Base-by-base conservation (phyloP, 2,113 vertebrate species). In the Ciconia stormi region DNA sequence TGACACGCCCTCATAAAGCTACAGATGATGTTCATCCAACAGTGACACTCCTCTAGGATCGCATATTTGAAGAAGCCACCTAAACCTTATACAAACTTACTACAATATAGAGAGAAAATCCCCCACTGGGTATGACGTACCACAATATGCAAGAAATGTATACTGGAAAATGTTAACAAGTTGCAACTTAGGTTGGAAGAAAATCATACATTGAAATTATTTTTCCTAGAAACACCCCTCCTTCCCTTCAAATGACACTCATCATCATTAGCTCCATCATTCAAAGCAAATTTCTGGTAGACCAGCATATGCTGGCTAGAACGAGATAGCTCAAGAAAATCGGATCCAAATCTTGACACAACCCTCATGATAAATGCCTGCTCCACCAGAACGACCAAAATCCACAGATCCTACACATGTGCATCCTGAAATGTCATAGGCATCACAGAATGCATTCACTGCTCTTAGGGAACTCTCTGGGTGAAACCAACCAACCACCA, bases 181-280 rank as follows among this genome's bases (percentile, higher is more conserved):
- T 79, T 58, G 32, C 49, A 65, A 69, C 36, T 82, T 89, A 61
- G 4, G 13, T 46, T 89, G 55, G 72, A 93, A 89, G 46, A 81
- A 92, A 94, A 74, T 67, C 34, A 38, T 90, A 49, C 42, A 32
- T 94, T 93, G 40, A 69, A 94, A 62, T 46, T 4, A 82, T 82
- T 96, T 95, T 90, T 93, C 70, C 70, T 95, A 82, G 58, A 85
- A 95, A 47, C 27, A 88, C 29, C 36, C 29, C 38, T 88, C 70
- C 25, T 90, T 79, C 40, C 65, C 27, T 88, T 95, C 78, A 82
- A 65, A 79, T 3, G 13, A 49, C 34, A 38, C 11, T 80, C 19
- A n/a, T 52, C 49, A 36, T 27, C 84, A 44, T 71, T 62, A 62
- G 10, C 44, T 72, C 34, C 34, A 29, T 65, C 58, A 58, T 0